Percentiles rank a stretch among this genome's conserved stretches.
phyloP scores from a whole-genome alignment of 2,113 vertebrate genomes.

The Electrona antarctica region DNA sequence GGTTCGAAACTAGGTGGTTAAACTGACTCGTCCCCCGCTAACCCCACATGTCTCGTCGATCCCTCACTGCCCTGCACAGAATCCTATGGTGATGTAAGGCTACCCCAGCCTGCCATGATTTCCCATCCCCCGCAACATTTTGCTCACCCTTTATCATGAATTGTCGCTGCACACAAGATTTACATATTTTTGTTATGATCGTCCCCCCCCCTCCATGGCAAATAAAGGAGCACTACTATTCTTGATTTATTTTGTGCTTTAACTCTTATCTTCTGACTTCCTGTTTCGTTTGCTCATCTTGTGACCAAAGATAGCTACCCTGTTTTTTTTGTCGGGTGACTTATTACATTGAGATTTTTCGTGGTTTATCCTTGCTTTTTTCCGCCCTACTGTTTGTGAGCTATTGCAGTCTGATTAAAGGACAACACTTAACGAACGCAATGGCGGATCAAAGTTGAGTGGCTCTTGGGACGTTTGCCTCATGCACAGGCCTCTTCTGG shows the following conservation, averaged over 20 bases:
- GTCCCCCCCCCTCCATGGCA: conserved; percentile 15
- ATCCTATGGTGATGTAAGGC: conserved; percentile 10
- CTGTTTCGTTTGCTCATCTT: conserved; percentile 81
- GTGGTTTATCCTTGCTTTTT: conserved; percentile 47
- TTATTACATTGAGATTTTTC: conserved; percentile 48
- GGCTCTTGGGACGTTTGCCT: conserved; percentile 59
- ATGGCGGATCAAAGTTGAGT: not conserved
- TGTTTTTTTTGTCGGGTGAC: conserved; percentile 68
- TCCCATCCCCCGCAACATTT: not conserved
- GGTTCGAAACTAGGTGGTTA: not conserved
- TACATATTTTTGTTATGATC: not conserved
- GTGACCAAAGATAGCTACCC: conserved; percentile 94
- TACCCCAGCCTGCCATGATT: not conserved
- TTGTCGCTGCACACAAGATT: conserved; percentile 32
- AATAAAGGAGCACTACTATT: conserved; percentile 35
- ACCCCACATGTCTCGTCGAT: no score
- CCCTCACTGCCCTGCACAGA: conserved; percentile 4
- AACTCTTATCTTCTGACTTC: conserved; percentile 38
- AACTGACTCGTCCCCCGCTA: not conserved
- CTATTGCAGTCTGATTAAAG: conserved; percentile 53
- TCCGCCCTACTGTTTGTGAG: conserved; percentile 35
- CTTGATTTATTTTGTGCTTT: conserved; percentile 40
- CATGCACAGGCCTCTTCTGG: conserved; percentile 81
- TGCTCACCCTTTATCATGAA: conserved; percentile 11
- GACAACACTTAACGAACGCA: not conserved